Conservation (phyloP, 2,113 vertebrate genomes). For the Pampusana beccarii region DNA sequence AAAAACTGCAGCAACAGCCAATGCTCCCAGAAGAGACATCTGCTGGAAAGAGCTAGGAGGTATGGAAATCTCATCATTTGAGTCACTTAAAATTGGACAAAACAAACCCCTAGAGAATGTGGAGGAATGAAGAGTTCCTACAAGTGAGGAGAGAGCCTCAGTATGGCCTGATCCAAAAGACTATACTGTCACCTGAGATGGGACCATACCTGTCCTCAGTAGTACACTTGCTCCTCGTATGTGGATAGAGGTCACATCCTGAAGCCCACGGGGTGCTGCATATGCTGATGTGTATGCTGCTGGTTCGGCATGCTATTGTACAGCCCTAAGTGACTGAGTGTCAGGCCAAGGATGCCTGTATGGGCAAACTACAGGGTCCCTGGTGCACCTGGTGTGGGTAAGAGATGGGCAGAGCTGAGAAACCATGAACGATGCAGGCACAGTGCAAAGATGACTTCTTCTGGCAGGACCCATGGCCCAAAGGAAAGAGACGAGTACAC, state of each 20-base stretch:
- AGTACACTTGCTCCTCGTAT: background rate
- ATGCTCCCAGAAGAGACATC: background rate
- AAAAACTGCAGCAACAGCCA: background rate
- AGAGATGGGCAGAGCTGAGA: background rate
- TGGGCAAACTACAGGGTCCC: background rate
- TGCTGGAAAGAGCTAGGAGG: background rate
- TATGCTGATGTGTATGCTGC: background rate
- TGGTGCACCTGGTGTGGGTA: background rate
- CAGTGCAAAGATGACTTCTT: background rate
- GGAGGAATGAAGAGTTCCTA: background rate
- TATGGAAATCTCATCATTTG: background rate
- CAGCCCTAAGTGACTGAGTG: background rate
- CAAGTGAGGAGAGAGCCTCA: background rate
- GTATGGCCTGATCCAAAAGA: background rate
- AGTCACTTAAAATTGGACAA: background rate
- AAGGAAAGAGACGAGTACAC: background rate
- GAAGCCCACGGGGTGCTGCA: background rate
- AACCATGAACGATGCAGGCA: background rate
- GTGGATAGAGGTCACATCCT: background rate
- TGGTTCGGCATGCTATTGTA: background rate
- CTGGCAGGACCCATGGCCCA: background rate
- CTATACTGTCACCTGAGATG: background rate
- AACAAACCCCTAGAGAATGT: background rate
- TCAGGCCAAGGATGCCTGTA: background rate
- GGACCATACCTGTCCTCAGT: background rate